Percentiles rank a stretch among this genome's conserved stretches.
Conservation (phyloP, 2,113 vertebrate genomes). For the Galemys pyrenaicus region DNA sequence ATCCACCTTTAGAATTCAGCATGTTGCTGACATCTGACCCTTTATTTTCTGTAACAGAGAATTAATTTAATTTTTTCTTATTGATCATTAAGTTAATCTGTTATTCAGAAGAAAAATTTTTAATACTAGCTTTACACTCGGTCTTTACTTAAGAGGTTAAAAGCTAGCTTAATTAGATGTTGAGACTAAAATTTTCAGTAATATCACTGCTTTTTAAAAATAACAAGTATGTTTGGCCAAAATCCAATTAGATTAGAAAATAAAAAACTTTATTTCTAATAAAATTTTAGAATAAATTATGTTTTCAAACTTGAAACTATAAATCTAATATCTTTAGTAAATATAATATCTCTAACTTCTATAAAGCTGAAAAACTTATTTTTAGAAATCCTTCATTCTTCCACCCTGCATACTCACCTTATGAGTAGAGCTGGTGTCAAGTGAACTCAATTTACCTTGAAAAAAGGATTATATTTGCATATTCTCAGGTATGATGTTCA, state of each 20-base stretch:
- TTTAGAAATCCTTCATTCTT: background rate
- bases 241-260: background rate
- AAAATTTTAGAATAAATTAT: background rate
- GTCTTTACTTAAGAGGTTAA: constrained; percentile 32
- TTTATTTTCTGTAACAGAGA: constrained; percentile 3
- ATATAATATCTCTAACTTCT: background rate
- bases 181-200: background rate
- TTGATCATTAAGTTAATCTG: background rate
- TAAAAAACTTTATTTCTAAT: background rate
- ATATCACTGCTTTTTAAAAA: background rate
- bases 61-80: constrained; percentile 18
- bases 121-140: background rate
- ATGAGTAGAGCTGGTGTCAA: background rate
- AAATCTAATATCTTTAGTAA: background rate
- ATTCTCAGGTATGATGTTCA: background rate
- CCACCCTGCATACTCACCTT: background rate
- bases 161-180: background rate
- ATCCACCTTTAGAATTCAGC: background rate
- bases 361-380: background rate
- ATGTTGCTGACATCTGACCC: background rate
- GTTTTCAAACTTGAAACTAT: background rate
- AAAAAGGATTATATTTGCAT: background rate
- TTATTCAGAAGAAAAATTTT: background rate
- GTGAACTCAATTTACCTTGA: background rate
- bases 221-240: background rate